Percentiles rank a stretch among this genome's conserved stretches.
phyloP scores from a whole-genome alignment of 2,797 vertebrate species.

The Periparus ater region DNA sequence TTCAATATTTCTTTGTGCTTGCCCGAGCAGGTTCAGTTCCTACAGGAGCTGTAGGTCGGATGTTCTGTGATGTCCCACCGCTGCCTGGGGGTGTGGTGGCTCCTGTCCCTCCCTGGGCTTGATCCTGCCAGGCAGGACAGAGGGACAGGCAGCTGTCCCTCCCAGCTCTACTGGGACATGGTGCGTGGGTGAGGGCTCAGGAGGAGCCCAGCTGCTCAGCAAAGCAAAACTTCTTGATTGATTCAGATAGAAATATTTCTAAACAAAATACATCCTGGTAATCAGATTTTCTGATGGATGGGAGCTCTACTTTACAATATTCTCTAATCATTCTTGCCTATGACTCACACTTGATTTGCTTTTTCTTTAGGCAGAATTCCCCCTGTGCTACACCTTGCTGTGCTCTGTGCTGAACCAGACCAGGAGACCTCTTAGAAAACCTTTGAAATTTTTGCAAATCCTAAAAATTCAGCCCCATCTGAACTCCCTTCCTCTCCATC shows the following conservation, averaged over 20 bases:
- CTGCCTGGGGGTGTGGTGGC: background rate
- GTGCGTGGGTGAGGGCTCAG: background rate
- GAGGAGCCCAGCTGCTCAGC: background rate
- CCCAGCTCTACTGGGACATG: background rate
- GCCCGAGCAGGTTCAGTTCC: background rate
- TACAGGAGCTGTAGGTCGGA: background rate
- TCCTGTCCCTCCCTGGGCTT: background rate
- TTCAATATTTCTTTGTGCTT: background rate
- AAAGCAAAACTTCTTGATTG: background rate
- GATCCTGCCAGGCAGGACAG: background rate
- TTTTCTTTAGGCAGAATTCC: background rate
- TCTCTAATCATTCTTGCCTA: background rate
- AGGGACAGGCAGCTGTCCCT: background rate
- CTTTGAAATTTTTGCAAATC: background rate
- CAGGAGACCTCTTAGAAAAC: background rate
- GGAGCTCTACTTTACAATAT: background rate
- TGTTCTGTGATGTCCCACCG: background rate
- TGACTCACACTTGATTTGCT: background rate
- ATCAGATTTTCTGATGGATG: conserved; percentile 35
- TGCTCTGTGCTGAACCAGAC: background rate
- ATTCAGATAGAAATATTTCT: background rate
- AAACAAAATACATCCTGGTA: background rate
- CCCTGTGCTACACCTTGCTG: background rate
- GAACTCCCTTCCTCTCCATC: background rate
- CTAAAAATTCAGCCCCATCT: background rate